Base-by-base conservation (phyloP, 2,888 invertebrate species). In the Anthrax anthrax region DNA sequence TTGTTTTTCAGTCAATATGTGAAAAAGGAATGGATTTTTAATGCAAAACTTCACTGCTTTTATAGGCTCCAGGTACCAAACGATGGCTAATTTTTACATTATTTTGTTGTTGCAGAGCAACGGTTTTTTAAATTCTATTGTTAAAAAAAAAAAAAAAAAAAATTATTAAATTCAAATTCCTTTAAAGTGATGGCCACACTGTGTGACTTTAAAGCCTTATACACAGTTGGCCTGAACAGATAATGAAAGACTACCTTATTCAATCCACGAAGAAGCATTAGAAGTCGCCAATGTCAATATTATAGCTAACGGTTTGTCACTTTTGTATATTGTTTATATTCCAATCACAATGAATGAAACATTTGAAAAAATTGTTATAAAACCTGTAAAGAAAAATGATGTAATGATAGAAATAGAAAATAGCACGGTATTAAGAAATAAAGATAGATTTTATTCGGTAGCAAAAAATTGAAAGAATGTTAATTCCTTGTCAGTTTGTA, bases 251-350 rank as follows among this genome's bases (percentile, higher is more conserved):
- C 48, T 54, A 16, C 48, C 48, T 4, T 53, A 44, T 45, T 37
- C 49, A 9, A 53, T 51, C 29, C 27, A 48, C 39, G 52, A 54
- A 37, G 52, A 56, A 43, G 50, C 51, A 18, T 42, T 55, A 29
- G 52, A 55, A 46, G 53, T 54, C 45, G 44, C 49, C 10, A 48
- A 54, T 36, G 43, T 52, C 12, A 54, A 50, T 50, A 49, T 55
- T 27, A 49, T 51, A n/a, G 50, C 49, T 16, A 49, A 51, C 43
- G 42, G 47, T 18, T 23, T 39, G 16, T 34, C 46, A 36, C 39
- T 54, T 37, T 44, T 53, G 23, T 54, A 53, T 43, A 49, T 55
- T 43, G 38, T 54, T 37, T 47, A 49, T 46, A 51, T 53, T 40
- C 50, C 52, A 41, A 48, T 47, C 23, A 49, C 47, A 40, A 50